Evolutionary conservation across 92 coral and sea anemone genomes (phyloP), one percentile per base, ranked within the genome.

Genomic region (Muricea muricata): DNA sequence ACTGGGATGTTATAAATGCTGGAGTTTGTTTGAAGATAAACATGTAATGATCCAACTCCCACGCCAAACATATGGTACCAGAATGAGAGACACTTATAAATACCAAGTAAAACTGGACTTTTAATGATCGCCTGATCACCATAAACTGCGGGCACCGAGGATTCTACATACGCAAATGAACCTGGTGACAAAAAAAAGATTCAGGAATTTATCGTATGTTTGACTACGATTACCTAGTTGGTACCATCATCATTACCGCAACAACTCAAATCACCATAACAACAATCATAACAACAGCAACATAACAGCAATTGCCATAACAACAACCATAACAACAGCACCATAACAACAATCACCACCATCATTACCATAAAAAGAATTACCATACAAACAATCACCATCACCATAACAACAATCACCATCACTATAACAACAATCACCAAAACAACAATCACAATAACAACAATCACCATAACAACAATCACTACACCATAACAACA

Each of bases 61-160:
- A 52, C 71, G 9, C 92, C 92, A 21, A 60, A 79, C 80, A 89
- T 79, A 82, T 89, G 89, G 71, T 79, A 89, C 70, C 83, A 72
- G 65, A 89, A 89, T 6, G 89, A 88, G 9, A 89, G 73, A 41
- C 92, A 89, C 30, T 78, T 46, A 55, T 79, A 85, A 6, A 54
- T 42, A 17, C 30, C 26, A 10, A 32, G 48, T 1, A 79, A 12
- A 32, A 10, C 1, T 6, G 56, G 63, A 17, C 82, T 85, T 52
- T 11, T 4, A 15, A 88, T 67, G 31, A 21, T 24, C 18, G 79
- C 63, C 15, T 29, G 58, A 60, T 85, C 65, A 29, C 32, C 18
- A 32, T 24, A 20, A 3, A 14, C 41, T n/a, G 80, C 80, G 12
- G 80, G 80, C 20, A 17, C 3, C 9, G 80, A 75, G 12, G 80